Evolutionary conservation across 2,888 invertebrate species (phyloP), one percentile per base, ranked within the genome.

Genomic region (Eupithecia inturbata): DNA sequence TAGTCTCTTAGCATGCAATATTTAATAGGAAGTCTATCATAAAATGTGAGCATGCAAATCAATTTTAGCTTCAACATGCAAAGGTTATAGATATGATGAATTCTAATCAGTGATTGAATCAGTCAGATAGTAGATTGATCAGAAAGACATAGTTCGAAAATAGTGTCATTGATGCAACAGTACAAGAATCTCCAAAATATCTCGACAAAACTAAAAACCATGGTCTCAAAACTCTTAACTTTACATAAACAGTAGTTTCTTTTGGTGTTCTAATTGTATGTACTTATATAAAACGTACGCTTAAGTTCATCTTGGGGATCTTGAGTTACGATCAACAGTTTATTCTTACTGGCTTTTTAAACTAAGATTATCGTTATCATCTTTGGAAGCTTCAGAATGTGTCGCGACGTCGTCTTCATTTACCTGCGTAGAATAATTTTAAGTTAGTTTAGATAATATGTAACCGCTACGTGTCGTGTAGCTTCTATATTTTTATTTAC

Each of bases 211-310:
- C 64, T 57, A 64, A 70, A 75, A 78, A 77, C 66, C 64, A 71
- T 72, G 63, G 73, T 78, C 79, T 77, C 77, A 77, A 80, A 80
- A 79, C 72, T 69, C 73, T 73, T 70, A 75, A 74, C 67, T 57
- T 71, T 72, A 76, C 68, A 74, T 78, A 79, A 80, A 75, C 68
- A 77, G 77, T 79, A 79, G 57, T 1, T 26, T 71, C 22, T 14
- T 80, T 82, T 81, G 82, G 85, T 80, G 79, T 82, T 83, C 78
- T 79, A 26, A 60, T 77, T 73, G 57, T 73, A 72, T 74, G 74
- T 73, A 69, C 76, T 69, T 76, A 78, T 31, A 16, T 77, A 77
- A 74, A 78, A 77, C 72, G 72, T 72, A 71, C 71, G 71, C 73
- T 72, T 80, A 75, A 80, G 72, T 80, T 71, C 74, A 75, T 69